A percentile compares a stretch with the other conserved stretches of the same genome.
Conservation (phyloP, 2,888 invertebrate genomes). For the Orthosia gothica region DNA sequence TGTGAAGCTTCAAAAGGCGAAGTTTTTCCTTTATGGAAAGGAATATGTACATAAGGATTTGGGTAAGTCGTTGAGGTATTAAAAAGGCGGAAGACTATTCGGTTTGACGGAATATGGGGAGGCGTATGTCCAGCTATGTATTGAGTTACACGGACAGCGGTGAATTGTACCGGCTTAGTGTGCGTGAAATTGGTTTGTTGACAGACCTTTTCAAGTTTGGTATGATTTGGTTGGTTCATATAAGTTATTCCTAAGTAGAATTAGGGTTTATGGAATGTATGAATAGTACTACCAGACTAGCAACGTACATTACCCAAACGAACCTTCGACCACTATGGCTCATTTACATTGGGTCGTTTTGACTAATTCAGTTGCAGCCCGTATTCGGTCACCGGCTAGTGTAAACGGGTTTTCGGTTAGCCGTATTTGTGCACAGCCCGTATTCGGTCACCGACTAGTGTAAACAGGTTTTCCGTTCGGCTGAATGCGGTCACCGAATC, state of each 20-base stretch:
- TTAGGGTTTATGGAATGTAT: background rate
- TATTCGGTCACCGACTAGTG: too few relatives aligned
- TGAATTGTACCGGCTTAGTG: background rate
- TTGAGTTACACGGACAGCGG: background rate
- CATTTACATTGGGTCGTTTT: too few relatives aligned
- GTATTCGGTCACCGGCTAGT: too few relatives aligned
- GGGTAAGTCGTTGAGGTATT: slow-evolving; percentile 48
- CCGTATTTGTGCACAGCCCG: too few relatives aligned
- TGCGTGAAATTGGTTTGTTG: slow-evolving; percentile 34
- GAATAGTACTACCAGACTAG: background rate
- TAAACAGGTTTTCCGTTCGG: too few relatives aligned
- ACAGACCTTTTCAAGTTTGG: background rate
- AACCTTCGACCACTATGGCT: background rate
- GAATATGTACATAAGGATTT: slow-evolving; percentile 46
- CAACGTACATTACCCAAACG: background rate
- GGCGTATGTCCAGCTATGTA: slow-evolving; percentile 17
- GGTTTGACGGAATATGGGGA: slow-evolving; percentile 23
- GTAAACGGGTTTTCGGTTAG: too few relatives aligned
- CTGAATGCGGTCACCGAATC: too few relatives aligned
- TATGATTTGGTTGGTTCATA: background rate
- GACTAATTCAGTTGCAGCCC: too few relatives aligned
- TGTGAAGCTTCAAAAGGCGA: slow-evolving; percentile 51
- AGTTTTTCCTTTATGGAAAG: slow-evolving; percentile 29
- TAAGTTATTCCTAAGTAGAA: background rate
- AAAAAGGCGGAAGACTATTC: slow-evolving; percentile 37